Conservation (phyloP, 1,140 invertebrate species). For the Drosophila ambigua region DNA sequence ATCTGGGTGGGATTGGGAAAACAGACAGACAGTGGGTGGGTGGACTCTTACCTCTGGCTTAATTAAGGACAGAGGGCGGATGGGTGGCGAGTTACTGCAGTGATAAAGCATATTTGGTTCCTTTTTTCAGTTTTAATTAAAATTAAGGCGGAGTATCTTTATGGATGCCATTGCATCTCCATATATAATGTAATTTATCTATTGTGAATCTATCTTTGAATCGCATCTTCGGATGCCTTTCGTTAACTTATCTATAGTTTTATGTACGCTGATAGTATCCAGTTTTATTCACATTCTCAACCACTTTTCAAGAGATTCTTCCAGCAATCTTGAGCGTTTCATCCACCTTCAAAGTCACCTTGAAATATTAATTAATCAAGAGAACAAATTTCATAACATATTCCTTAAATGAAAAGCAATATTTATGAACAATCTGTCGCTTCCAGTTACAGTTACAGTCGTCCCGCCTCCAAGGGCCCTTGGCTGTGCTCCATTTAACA, state of each 20-base stretch:
- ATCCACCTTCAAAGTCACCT: not conserved
- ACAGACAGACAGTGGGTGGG: not conserved
- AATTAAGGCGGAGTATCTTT: no score
- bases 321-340: no score
- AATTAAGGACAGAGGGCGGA: conserved; percentile 11
- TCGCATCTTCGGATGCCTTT: no score
- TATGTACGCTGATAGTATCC: no score
- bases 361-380: conserved; percentile 31
- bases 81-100: no score
- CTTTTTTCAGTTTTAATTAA: not conserved
- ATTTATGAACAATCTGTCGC: conserved; percentile 73
- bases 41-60: conserved; percentile 6
- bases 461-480: conserved; percentile 21
- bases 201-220: no score
- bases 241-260: no score
- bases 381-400: conserved; percentile 2
- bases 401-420: conserved; percentile 16
- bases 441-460: conserved; percentile 53
- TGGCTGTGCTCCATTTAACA: conserved; percentile 53
- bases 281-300: no score
- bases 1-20: conserved; percentile 30
- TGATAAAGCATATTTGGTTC: not conserved
- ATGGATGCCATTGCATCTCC: no score
- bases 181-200: no score
- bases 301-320: no score